Percentiles rank a stretch among this genome's conserved stretches.
Conservation (phyloP, 2,113 vertebrate genomes). For the Cephalopholis sonnerati region DNA sequence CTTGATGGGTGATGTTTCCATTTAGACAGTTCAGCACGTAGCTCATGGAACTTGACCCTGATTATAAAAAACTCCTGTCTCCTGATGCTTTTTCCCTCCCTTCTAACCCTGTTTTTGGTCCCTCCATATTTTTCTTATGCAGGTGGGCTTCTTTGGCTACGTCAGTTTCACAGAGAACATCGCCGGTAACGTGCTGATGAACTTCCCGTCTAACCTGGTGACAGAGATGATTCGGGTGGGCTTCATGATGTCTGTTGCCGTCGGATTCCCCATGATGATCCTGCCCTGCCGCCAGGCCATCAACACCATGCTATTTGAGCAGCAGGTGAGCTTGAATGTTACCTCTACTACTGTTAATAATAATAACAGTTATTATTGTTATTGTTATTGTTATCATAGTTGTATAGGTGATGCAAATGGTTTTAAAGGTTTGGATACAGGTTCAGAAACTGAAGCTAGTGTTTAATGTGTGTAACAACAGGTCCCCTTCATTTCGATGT, state of each 20-base stretch:
- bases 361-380: no score
- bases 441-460: background rate
- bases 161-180: slow-evolving; percentile 96
- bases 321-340: slow-evolving; percentile 88
- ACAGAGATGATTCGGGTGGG: slow-evolving; percentile 96
- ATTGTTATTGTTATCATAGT: no score
- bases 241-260: slow-evolving; percentile 98
- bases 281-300: slow-evolving; percentile 96
- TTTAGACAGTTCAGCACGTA: background rate
- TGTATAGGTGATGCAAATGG: background rate
- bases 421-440: background rate
- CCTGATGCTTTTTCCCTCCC: background rate
- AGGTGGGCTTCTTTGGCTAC: slow-evolving; percentile 99
- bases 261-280: slow-evolving; percentile 99
- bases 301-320: slow-evolving; percentile 98
- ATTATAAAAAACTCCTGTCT: background rate
- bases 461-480: background rate
- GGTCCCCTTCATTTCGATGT: background rate
- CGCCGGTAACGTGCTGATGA: slow-evolving; percentile 95
- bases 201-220: slow-evolving; percentile 97
- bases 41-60: background rate
- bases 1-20: background rate
- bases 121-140: slow-evolving; percentile 12
- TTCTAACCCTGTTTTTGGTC: background rate
- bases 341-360: background rate